A percentile compares a stretch with the other conserved stretches of the same genome.
phyloP scores from a whole-genome alignment of 2,113 vertebrate species.

The Odocoileus virginianus region DNA sequence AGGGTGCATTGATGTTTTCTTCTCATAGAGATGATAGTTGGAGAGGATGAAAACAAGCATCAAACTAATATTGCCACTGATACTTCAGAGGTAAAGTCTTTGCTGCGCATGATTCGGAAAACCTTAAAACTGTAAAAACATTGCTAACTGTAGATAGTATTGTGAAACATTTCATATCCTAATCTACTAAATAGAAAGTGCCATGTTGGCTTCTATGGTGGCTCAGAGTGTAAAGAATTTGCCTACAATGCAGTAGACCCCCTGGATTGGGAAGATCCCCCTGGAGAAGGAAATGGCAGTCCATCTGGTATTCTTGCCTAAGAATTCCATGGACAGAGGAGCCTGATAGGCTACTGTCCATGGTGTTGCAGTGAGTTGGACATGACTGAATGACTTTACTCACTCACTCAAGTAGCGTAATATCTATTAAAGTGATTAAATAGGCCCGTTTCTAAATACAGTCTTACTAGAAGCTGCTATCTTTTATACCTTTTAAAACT shows the following conservation, averaged over 20 bases:
- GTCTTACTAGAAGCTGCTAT: not conserved
- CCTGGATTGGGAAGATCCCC: not conserved
- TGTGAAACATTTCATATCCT: not conserved
- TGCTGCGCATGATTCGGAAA: not conserved
- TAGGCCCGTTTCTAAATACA: not conserved
- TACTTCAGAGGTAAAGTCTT: not conserved
- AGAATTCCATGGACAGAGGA: not conserved
- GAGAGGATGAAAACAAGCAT: not conserved
- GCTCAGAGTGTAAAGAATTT: not conserved
- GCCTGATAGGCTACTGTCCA: not conserved
- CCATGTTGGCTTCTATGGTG: not conserved
- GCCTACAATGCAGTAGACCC: not conserved
- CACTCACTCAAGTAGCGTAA: not conserved
- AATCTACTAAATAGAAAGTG: not conserved
- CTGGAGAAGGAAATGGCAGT: not conserved
- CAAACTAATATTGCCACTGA: not conserved
- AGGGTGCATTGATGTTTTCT: not conserved
- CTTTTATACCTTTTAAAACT: not conserved
- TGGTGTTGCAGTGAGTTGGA: not conserved
- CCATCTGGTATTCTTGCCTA: not conserved
- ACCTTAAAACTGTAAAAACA: constrained; percentile 1
- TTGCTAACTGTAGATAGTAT: not conserved
- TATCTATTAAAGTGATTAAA: not conserved
- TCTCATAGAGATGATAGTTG: not conserved
- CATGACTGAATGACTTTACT: not conserved